Evolutionary conservation across 2,888 invertebrate genomes (phyloP).

Genomic region (Teinopalpus imperialis): DNA sequence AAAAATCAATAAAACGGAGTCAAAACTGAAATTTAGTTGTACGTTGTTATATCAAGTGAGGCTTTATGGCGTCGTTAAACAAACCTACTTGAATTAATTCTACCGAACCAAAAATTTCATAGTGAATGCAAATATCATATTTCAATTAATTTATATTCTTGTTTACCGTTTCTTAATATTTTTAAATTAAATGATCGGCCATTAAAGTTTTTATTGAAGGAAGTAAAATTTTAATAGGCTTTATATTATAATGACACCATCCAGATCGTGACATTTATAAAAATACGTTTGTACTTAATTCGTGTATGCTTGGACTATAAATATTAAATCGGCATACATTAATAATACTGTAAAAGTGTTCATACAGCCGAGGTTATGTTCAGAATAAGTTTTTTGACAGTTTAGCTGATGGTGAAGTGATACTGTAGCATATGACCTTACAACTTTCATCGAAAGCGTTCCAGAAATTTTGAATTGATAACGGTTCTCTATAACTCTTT

Average conservation of each 20-base stretch:
- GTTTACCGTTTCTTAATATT: slow-evolving; percentile 19
- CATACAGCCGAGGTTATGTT: no score
- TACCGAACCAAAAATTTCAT: slow-evolving; percentile 8
- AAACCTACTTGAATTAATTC: slow-evolving; percentile 13
- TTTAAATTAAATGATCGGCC: slow-evolving; percentile 4
- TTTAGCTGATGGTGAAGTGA: no score
- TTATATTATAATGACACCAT: slow-evolving; percentile 17
- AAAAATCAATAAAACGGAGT: slow-evolving; percentile 10
- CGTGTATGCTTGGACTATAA: no score
- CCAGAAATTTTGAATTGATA: no score
- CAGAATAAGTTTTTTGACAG: no score
- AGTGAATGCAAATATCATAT: slow-evolving; percentile 25
- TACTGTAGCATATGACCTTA: no score
- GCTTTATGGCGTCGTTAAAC: slow-evolving; percentile 14
- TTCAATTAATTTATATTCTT: slow-evolving; percentile 21
- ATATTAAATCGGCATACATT: no score
- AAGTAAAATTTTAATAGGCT: slow-evolving; percentile 7
- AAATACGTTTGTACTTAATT: no score
- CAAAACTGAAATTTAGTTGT: slow-evolving; percentile 6
- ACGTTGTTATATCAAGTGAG: background rate
- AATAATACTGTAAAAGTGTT: no score
- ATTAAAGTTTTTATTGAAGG: slow-evolving; percentile 13
- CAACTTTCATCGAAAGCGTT: no score
- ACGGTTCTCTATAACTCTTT: no score
- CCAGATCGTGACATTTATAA: background rate